Evolutionary conservation across 2,113 vertebrate genomes (phyloP).

Genomic region (Lycaon pictus): DNA sequence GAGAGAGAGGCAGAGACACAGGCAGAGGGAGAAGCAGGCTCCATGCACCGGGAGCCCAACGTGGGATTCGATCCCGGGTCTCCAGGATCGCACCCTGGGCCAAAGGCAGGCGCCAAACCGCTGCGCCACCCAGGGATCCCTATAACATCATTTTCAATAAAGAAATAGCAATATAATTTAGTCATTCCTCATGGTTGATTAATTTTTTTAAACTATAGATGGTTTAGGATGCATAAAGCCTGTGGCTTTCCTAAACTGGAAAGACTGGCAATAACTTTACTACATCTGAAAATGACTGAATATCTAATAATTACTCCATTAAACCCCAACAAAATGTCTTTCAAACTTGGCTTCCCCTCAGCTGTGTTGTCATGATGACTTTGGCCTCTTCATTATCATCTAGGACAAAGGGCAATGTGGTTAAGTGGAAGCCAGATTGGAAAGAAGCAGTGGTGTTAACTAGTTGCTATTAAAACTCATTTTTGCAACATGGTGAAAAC

Average conservation of each 20-base stretch:
- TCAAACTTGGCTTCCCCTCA: neutral
- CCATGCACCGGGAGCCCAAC: too few species aligned
- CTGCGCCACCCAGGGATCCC: too few species aligned
- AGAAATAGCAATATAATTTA: neutral
- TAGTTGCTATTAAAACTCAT: neutral
- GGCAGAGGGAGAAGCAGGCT: too few species aligned
- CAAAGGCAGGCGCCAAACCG: too few species aligned
- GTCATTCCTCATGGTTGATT: neutral
- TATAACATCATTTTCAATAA: neutral
- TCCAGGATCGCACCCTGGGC: too few species aligned
- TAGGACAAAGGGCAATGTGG: neutral
- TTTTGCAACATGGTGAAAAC: neutral
- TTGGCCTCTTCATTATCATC: neutral
- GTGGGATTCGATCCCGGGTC: too few species aligned
- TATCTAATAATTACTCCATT: neutral
- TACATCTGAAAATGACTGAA: constrained; percentile 26
- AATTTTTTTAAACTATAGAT: neutral
- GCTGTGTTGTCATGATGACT: neutral
- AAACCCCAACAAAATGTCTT: neutral
- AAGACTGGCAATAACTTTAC: neutral
- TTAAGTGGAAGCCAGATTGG: neutral
- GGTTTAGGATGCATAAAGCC: neutral
- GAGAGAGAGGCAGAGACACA: too few species aligned
- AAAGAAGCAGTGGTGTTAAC: neutral
- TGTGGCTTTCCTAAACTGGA: neutral